Percentiles rank a stretch among this genome's conserved stretches.
phyloP scores from a whole-genome alignment of 2,888 invertebrate genomes.

The Cephus pygmeus region DNA sequence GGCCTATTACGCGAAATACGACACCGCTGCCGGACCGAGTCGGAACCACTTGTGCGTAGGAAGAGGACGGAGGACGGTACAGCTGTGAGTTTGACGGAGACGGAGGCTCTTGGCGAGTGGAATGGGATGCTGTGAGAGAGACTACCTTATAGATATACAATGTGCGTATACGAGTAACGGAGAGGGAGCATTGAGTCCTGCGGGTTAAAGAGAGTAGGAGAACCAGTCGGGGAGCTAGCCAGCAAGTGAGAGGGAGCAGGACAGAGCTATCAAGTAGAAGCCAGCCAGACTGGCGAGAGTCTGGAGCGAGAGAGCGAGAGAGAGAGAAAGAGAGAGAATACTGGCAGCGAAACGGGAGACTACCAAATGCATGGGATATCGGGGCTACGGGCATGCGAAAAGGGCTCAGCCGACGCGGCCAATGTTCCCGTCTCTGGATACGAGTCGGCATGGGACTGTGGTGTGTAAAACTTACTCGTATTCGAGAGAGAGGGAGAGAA shows the following conservation, averaged over 20 bases:
- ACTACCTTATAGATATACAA: not conserved
- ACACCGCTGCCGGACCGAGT: slow-evolving; percentile 53
- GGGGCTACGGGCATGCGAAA: slow-evolving; percentile 21
- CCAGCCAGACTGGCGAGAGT: slow-evolving; percentile 2
- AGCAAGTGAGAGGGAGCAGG: not conserved
- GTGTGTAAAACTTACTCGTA: slow-evolving; percentile 55
- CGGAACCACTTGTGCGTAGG: slow-evolving; percentile 49
- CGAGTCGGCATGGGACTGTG: slow-evolving; percentile 37
- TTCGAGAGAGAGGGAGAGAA: slow-evolving; percentile 24
- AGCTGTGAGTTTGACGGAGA: slow-evolving; percentile 21
- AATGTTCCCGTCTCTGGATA: slow-evolving; percentile 48
- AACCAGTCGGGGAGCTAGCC: slow-evolving; percentile 5
- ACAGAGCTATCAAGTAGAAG: not conserved
- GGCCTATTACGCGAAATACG: slow-evolving; percentile 59
- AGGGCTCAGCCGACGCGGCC: slow-evolving; percentile 8
- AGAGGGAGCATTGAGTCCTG: not conserved
- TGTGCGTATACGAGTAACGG: not conserved
- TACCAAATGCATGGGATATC: slow-evolving; percentile 52
- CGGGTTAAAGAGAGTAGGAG: not conserved
- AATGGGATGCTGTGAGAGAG: slow-evolving; percentile 18
- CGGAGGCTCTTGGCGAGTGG: slow-evolving; percentile 27
- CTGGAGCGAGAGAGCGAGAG: slow-evolving; percentile 1
- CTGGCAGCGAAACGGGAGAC: slow-evolving; percentile 31
- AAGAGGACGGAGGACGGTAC: slow-evolving; percentile 24
- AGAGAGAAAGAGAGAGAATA: slow-evolving; percentile 17